phyloP scores from a whole-genome alignment of 2,888 invertebrate species.

The Tillus elongatus region DNA sequence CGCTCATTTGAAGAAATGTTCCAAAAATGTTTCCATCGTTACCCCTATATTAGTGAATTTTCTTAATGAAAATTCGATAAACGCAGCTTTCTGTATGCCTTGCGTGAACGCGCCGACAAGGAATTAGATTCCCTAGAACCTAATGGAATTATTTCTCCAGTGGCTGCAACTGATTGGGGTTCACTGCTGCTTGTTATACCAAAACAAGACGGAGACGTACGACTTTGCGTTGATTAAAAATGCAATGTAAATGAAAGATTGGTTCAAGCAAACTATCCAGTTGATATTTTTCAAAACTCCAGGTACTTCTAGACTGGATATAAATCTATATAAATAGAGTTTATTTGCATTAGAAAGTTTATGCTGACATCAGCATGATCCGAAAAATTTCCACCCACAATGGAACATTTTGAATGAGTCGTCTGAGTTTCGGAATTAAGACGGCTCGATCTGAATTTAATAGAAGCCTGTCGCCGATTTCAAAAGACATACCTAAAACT shows the following conservation, averaged over 20 bases:
- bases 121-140: conserved; percentile 17
- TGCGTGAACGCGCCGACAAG: conserved; percentile 15
- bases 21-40: too few relatives aligned
- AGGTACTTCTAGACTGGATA: conserved; percentile 16
- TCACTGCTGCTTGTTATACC: conserved; percentile 19
- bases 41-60: too few relatives aligned
- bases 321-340: conserved; percentile 20
- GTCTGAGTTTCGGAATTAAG: conserved; percentile 17
- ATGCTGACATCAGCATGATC: conserved; percentile 5
- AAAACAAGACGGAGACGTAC: conserved; percentile 18
- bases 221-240: conserved; percentile 20
- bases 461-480: conserved; percentile 17
- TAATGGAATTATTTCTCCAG: conserved; percentile 18
- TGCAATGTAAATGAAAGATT: conserved; percentile 15
- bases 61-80: too few relatives aligned
- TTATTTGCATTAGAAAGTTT: conserved; percentile 16
- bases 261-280: conserved; percentile 15
- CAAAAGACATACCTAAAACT: conserved; percentile 14
- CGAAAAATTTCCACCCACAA: conserved; percentile 13
- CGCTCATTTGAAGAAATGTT: too few relatives aligned
- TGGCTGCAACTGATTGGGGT: conserved; percentile 18
- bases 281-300: conserved; percentile 16
- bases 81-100: conserved; percentile 15
- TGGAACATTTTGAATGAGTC: conserved; percentile 14
- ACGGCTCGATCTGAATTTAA: conserved; percentile 17